Evolutionary conservation across 1,140 invertebrate genomes (phyloP), one percentile per base, ranked within the genome.

Genomic region (Drosophila pectinifera): DNA sequence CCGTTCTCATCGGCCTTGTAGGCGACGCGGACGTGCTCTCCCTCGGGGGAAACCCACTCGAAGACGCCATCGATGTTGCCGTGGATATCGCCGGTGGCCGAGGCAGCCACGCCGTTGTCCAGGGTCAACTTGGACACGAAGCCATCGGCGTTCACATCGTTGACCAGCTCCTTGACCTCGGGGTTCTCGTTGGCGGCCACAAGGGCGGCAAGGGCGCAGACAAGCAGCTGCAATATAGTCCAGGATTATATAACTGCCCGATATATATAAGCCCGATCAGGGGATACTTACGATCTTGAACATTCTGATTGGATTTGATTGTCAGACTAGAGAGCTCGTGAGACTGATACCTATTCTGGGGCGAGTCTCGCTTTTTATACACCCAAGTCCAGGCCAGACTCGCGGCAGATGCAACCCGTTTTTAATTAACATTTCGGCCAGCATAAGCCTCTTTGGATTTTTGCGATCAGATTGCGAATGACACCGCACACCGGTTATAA

Each of bases 21-120:
- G 13, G 93, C 93, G 38, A 96, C 93, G 64, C 93, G 92, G 77
- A 96, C 94, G 7, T 93, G 91, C 54, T 94, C 93, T 26, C 96
- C 95, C 76, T 96, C 95, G 7, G 94, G 92, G 8, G 93, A 94
- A 6, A 94, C 93, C 83, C 95, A 96, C 3, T 93, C 92, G 84
- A 88, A 95, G 57, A 91, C 90, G 14, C 94, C 94, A 49, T 93
- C 91, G 16, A 86, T 75, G 59, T 89, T 89, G 46, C 82, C 85
- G 28, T 80, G 68, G 0, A 53, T 80, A 65, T 86, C 77, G 38
- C 80, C 94, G 43, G 85, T 77, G 78, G 69, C 57, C 4, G 54
- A 22, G 8, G 58, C 45, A 1, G 8, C 28, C 54, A 94, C 93
- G 10, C 94, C 94, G 75, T 95, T 94, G 26, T 88, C 93, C 39